These are phyloP conservation scores for Speoplatyrhinus poulsoni DNA, from an alignment of 2,113 vertebrate genomes.

Conservation along the genomic window DNA sequence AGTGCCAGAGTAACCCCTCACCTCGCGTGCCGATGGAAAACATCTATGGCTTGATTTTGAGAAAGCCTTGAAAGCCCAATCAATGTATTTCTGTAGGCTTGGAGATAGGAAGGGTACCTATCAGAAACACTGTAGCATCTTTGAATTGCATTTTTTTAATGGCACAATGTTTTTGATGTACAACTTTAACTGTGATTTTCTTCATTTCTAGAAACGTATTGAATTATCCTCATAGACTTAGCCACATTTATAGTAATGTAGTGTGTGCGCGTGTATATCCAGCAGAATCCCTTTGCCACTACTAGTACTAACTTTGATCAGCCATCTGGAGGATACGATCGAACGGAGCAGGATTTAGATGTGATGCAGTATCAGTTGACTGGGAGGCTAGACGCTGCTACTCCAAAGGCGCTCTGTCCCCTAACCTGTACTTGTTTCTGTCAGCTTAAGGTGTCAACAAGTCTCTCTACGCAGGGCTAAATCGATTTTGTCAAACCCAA, in stretches of 20 bases:
- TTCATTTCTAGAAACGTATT: not conserved
- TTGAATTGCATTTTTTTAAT: not conserved
- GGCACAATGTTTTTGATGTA: not conserved
- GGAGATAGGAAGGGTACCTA: constrained; percentile 6
- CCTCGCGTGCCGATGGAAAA: too few species aligned
- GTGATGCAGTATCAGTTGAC: too few species aligned
- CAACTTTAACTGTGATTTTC: not conserved
- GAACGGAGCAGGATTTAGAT: too few species aligned
- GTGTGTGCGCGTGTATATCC: too few species aligned
- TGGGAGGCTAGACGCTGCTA: not conserved
- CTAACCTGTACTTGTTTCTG: constrained; percentile 2
- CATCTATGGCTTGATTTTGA: constrained; percentile 41
- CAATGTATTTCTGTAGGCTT: constrained; percentile 43
- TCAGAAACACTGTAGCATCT: not conserved
- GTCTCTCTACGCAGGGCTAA: not conserved
- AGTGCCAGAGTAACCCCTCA: constrained; percentile 1
- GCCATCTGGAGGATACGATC: too few species aligned
- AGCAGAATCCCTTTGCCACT: too few species aligned
- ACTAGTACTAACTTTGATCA: too few species aligned
- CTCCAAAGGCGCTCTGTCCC: not conserved
- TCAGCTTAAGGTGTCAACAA: constrained; percentile 23
- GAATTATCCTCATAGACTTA: not conserved
- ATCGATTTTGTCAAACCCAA: constrained; percentile 7
- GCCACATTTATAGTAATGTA: not conserved
- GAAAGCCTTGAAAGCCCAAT: constrained; percentile 56